Percentiles rank a stretch among this genome's conserved stretches.
phyloP scores from a whole-genome alignment of 2,113 vertebrate species.

The Synodontis membranacea region DNA sequence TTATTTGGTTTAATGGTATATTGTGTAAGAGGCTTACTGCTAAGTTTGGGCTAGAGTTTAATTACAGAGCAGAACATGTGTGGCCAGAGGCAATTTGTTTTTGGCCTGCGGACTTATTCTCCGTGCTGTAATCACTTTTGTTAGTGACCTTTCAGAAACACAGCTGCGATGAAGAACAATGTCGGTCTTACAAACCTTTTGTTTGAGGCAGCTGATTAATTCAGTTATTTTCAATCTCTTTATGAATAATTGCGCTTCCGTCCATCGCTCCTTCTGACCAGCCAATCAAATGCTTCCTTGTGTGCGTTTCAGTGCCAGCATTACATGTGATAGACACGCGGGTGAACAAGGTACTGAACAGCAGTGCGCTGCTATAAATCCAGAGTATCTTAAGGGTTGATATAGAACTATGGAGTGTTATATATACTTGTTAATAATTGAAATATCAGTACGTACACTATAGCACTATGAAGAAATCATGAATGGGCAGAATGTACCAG shows the following conservation, averaged over 20 bases:
- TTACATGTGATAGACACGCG: neutral
- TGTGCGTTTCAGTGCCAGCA: neutral
- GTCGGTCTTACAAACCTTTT: neutral
- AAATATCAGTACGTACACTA: neutral
- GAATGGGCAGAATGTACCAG: neutral
- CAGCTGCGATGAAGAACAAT: conserved; percentile 21
- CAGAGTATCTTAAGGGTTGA: neutral
- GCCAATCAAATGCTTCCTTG: neutral
- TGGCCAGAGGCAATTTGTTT: conserved; percentile 17
- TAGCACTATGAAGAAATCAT: neutral
- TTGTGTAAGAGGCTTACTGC: neutral
- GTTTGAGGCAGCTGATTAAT: conserved; percentile 18
- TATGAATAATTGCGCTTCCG: neutral
- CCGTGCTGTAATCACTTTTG: conserved; percentile 16
- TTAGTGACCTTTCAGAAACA: conserved; percentile 29
- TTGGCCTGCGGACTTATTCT: conserved; percentile 10
- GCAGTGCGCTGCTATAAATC: neutral
- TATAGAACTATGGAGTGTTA: neutral
- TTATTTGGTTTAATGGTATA: neutral
- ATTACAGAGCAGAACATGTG: conserved; percentile 3
- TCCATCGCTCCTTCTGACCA: neutral
- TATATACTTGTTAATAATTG: too few relatives aligned
- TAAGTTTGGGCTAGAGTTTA: neutral
- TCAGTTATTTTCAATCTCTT: conserved; percentile 11
- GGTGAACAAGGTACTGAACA: neutral